Base-by-base conservation (phyloP, 92 coral and sea anemone genomes). In the Montipora capitata region DNA sequence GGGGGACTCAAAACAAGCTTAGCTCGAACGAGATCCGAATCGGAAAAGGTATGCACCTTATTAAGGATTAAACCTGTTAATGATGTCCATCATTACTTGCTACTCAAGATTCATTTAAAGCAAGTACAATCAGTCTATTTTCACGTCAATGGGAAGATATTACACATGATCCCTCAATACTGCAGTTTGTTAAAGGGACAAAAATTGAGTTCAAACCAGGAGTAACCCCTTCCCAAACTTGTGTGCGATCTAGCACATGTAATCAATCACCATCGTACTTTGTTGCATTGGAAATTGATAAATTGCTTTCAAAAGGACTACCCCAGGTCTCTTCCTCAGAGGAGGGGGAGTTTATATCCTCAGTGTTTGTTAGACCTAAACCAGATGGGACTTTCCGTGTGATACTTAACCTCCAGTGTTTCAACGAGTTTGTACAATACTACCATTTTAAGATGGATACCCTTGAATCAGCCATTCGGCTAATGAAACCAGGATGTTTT, bases 361-460 rank as follows among this genome's bases (percentile, higher is more conserved):
- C 85, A 6, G 78, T 78, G 38, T 86, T 86, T 62, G 74, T 86
- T 12, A 59, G 57, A 61, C 90, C 84, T 40, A 86, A 86, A 54
- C 59, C 57, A 48, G 90, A 86, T 68, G 90, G 85, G 52, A 11
- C 89, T 1, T 54, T 40, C 67, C 71, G 89, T 38, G 41, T 76
- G 74, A 85, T 85, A 39, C 72, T 85, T 14, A 85, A 85, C 61
- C 75, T 85, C 52, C 74, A 83, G 27, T 4, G 27, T 61, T 61
- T 91, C 62, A 87, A 92, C 48, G n/a, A 73, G 62, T 92, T n/a
- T 82, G 87, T 92, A 51, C 77, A 77, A 16, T 74, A 68, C 16
- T 52, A 82, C 58, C 68, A 92, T 71, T 87, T 92, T 58, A 88
- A 83, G 78, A 88, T 88, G 90, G 92, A 92, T 10, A 74, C 92